Conservation (phyloP, 2,888 invertebrate species). For the Tolmerus cingulatus region DNA sequence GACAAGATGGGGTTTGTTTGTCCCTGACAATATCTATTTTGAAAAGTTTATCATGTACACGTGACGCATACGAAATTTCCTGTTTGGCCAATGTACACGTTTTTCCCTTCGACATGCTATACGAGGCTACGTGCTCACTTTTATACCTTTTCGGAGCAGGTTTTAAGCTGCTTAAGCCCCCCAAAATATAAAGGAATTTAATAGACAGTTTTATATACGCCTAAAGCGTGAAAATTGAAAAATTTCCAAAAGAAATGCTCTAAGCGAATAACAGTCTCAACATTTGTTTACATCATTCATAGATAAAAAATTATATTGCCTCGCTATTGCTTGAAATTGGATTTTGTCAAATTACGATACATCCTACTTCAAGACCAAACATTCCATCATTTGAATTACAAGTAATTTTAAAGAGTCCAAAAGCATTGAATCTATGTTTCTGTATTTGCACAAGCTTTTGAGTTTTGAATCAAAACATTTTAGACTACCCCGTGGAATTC, state of each 20-base stretch:
- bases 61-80: constrained; percentile 37
- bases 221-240: constrained; percentile 26
- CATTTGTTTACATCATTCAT: neutral
- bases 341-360: neutral
- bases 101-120: neutral
- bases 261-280: neutral
- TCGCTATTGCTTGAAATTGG: neutral
- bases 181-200: neutral
- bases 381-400: too few species aligned
- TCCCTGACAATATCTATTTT: constrained; percentile 42
- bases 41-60: constrained; percentile 40
- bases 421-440: too few species aligned
- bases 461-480: too few species aligned
- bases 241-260: neutral
- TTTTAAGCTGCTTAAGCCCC: constrained; percentile 27
- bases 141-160: constrained; percentile 15
- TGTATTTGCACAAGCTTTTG: too few species aligned
- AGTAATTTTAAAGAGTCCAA: too few species aligned
- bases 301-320: neutral
- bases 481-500: too few species aligned
- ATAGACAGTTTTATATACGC: constrained; percentile 19
- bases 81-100: constrained; percentile 11
- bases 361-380: neutral
- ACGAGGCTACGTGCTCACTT: constrained; percentile 22
- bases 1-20: constrained; percentile 14